Conservation (phyloP, 2,113 vertebrate species). For the Tichodroma muraria region DNA sequence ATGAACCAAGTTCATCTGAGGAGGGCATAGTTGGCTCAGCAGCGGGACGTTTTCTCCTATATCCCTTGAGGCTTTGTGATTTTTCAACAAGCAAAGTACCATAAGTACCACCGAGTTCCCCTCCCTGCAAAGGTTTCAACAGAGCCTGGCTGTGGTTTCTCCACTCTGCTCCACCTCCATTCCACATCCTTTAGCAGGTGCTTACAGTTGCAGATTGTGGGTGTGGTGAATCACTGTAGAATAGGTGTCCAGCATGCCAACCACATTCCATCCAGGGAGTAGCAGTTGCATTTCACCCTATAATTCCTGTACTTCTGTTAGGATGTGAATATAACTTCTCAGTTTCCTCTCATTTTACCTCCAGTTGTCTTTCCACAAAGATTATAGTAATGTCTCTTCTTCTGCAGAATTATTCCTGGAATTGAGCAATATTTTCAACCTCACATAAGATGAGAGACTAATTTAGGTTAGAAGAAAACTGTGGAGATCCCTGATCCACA, state of each 20-base stretch:
- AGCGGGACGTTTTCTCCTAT: neutral
- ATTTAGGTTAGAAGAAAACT: neutral
- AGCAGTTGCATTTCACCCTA: neutral
- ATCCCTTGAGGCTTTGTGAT: neutral
- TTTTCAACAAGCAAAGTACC: neutral
- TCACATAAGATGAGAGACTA: neutral
- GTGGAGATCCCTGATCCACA: neutral
- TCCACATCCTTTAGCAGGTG: neutral
- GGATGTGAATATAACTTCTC: neutral
- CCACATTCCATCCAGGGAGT: neutral
- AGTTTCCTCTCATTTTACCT: neutral
- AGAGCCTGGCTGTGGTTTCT: neutral
- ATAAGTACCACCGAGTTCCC: fast-evolving
- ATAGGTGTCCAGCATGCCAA: neutral
- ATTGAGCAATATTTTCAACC: neutral
- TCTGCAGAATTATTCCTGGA: neutral
- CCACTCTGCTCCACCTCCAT: neutral
- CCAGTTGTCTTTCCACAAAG: neutral
- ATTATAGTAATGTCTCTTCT: neutral
- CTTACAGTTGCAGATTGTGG: neutral
- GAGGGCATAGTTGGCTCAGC: neutral
- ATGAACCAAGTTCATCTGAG: neutral
- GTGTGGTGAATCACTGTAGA: neutral
- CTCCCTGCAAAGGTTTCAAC: neutral
- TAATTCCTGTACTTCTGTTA: neutral